A percentile compares a stretch with the other conserved stretches of the same genome.
phyloP scores from a whole-genome alignment of 2,113 vertebrate genomes.

The Gallinago undulata region DNA sequence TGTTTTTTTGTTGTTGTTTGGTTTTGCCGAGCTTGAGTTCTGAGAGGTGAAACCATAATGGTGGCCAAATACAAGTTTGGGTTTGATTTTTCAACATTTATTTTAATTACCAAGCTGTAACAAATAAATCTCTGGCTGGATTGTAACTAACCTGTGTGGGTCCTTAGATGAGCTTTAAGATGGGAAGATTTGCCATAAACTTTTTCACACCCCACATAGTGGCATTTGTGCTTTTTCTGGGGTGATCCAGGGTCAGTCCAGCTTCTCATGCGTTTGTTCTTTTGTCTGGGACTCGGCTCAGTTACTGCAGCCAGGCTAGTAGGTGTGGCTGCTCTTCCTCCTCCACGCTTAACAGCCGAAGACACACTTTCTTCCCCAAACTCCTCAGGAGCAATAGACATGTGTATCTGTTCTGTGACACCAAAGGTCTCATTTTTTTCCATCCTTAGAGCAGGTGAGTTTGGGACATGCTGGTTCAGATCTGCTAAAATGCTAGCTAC shows the following conservation, averaged over 20 bases:
- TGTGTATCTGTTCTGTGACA: conserved; percentile 73
- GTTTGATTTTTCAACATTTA: neutral
- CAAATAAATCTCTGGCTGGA: conserved; percentile 42
- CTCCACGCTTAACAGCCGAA: conserved; percentile 68
- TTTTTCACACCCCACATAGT: conserved; percentile 98
- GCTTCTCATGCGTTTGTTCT: conserved; percentile 87
- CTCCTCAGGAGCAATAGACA: conserved; percentile 51
- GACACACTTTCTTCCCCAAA: conserved; percentile 53
- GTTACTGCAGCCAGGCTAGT: conserved; percentile 73
- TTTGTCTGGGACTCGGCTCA: conserved; percentile 91
- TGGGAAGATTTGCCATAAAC: conserved; percentile 99
- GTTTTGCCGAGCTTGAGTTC: conserved; percentile 17
- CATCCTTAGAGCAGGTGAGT: conserved; percentile 71
- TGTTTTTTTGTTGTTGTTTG: neutral
- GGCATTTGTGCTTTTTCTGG: conserved; percentile 98
- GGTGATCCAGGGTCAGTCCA: conserved; percentile 88
- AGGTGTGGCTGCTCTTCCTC: conserved; percentile 90
- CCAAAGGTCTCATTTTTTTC: conserved; percentile 77
- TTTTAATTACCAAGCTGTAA: conserved; percentile 56
- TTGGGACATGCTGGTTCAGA: conserved; percentile 91
- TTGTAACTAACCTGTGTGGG: conserved; percentile 96
- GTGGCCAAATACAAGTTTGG: conserved; percentile 36
- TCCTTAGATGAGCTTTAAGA: conserved; percentile 98
- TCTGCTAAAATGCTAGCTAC: conserved; percentile 95
- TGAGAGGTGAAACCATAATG: conserved; percentile 10